A percentile compares a stretch with the other conserved stretches of the same genome.
phyloP scores from a whole-genome alignment of 1,140 invertebrate species.

The Himalopsyche phryganea region DNA sequence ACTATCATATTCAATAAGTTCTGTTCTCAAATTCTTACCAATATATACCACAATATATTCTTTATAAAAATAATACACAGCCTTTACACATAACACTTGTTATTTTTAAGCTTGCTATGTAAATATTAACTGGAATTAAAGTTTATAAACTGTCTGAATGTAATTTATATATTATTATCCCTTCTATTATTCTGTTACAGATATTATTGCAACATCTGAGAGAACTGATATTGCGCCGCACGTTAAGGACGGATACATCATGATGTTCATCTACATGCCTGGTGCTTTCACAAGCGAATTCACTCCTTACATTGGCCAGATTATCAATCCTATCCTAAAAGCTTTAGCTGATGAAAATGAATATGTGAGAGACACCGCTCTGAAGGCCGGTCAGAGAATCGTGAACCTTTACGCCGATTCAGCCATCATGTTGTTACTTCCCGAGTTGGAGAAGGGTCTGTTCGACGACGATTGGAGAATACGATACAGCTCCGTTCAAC shows the following conservation, averaged over 20 bases:
- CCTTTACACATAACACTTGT: background rate
- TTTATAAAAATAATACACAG: background rate
- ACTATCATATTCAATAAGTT: background rate
- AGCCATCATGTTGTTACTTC: slow-evolving; percentile 88
- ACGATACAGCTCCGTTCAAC: slow-evolving; percentile 91
- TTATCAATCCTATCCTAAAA: slow-evolving; percentile 96
- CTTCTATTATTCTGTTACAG: slow-evolving; percentile 45
- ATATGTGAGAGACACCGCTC: slow-evolving; percentile 94
- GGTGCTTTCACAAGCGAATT: slow-evolving; percentile 94
- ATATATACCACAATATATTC: no score
- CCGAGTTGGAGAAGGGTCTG: slow-evolving; percentile 89
- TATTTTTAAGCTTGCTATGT: no score
- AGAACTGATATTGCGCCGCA: slow-evolving; percentile 92
- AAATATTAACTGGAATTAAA: no score
- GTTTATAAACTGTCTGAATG: no score
- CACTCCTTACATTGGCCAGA: slow-evolving; percentile 93
- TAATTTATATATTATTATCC: slow-evolving; percentile 2
- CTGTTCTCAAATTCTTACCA: background rate
- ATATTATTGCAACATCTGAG: slow-evolving; percentile 95
- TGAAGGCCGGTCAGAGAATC: slow-evolving; percentile 94
- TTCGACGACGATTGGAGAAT: slow-evolving; percentile 99
- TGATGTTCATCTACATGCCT: slow-evolving; percentile 99
- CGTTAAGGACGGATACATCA: slow-evolving; percentile 99
- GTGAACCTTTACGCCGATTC: slow-evolving; percentile 96
- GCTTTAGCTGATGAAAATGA: slow-evolving; percentile 98